These are phyloP conservation scores for Lutjanus argentimaculatus DNA, from an alignment of 2,797 vertebrate genomes.

Conservation along the genomic window DNA sequence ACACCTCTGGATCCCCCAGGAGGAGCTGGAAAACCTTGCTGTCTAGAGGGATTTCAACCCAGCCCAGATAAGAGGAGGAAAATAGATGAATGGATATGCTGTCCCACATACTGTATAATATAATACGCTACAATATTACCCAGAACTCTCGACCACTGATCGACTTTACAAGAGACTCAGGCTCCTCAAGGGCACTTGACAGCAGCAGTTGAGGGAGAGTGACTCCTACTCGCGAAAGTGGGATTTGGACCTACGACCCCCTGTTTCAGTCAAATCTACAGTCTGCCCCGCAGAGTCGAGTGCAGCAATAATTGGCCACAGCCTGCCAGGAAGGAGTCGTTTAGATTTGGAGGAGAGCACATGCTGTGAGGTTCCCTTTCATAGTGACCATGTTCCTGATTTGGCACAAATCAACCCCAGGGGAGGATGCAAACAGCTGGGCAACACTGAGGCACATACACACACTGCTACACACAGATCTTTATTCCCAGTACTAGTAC, in stretches of 20 bases:
- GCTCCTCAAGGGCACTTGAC: constrained; percentile 20
- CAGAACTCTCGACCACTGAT: not conserved
- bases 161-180: not conserved
- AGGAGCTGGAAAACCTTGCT: not conserved
- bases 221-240: constrained; percentile 8
- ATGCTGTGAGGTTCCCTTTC: constrained; percentile 55
- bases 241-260: constrained; percentile 21
- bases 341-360: constrained; percentile 46
- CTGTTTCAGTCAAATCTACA: constrained; percentile 14
- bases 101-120: not conserved
- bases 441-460: constrained; percentile 11
- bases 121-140: not conserved
- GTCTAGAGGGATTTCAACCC: not conserved
- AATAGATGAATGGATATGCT: not conserved
- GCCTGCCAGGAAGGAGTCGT: constrained; percentile 30
- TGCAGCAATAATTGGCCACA: constrained; percentile 45
- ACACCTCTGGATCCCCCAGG: not conserved
- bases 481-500: constrained; percentile 21
- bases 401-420: constrained; percentile 49
- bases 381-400: constrained; percentile 60
- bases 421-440: constrained; percentile 58
- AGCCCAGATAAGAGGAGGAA: not conserved
- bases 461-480: constrained; percentile 1
- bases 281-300: constrained; percentile 20
- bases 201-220: not conserved